Base-by-base conservation (phyloP, 2,797 vertebrate genomes). In the Etheostoma nigrum region DNA sequence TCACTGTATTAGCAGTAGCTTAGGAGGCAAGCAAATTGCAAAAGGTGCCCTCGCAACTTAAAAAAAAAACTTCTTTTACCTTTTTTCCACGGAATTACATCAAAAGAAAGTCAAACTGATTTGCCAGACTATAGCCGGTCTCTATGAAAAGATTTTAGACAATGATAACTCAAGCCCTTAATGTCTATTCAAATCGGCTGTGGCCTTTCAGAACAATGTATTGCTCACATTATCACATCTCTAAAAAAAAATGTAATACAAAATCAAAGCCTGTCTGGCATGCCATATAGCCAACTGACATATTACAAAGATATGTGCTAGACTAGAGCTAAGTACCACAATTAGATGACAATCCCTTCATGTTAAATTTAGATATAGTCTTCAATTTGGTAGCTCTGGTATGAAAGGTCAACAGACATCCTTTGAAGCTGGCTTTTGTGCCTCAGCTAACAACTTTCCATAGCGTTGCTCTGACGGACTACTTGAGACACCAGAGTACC, bases 131-230 rank as follows among this genome's bases (percentile, higher is more conserved):
- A n/a, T 5, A 51, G 47, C 63, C 25, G 6, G 58, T 25, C 27
- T 71, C 52, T 64, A 16, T 30, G 62, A 67, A 73, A 52, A 27
- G n/a, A 65, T 23, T 53, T 51, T 36, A 30, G 30, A 67, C 19
- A 64, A 55, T 18, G 45, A 63, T 40, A 65, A 53, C 18, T 54
- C 36, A 16, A 67, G 14, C 36, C 23, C 47, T 15, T 55, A 25
- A 54, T 59, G 60, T 69, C 44, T 49, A 53, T 84, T 76, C 42
- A 49, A 21, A 52, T 53, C 13, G 6, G 23, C 18, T 6, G 27
- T 58, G 54, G 49, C 68, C 54, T 57, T 75, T 76, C 21, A 62
- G 72, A 69, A 67, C 18, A 67, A 79, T 73, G 44, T 21, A 58
- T 36, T 6, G 0, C 54, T 65, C 13, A 19, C 25, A 61, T 67